Conservation (phyloP, 2,113 vertebrate genomes). For the Melanerpes formicivorus region DNA sequence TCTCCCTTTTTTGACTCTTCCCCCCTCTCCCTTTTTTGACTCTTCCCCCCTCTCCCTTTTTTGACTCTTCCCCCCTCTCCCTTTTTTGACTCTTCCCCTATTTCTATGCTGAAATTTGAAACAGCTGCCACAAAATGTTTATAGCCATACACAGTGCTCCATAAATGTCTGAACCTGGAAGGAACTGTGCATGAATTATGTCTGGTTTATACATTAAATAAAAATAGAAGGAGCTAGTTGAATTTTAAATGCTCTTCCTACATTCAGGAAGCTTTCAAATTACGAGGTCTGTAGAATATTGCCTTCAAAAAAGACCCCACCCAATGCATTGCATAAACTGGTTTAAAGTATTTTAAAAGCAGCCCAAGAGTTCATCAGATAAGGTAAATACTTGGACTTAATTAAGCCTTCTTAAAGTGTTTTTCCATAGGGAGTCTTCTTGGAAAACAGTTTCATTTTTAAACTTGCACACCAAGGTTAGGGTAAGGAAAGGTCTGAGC, state of each 20-base stretch:
- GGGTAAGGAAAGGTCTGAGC: not conserved
- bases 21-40: too few relatives aligned
- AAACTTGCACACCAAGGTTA: not conserved
- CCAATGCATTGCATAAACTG: not conserved
- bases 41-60: too few relatives aligned
- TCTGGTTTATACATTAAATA: slow-evolving; percentile 64
- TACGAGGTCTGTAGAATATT: not conserved
- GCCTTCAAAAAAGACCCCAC: not conserved
- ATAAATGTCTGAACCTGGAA: slow-evolving; percentile 61
- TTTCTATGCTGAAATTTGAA: slow-evolving; percentile 46
- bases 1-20: too few relatives aligned
- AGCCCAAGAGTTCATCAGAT: not conserved
- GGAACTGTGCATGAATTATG: slow-evolving; percentile 36
- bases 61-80: too few relatives aligned
- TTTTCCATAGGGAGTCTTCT: not conserved
- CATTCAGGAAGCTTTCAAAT: slow-evolving; percentile 23
- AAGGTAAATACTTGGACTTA: not conserved
- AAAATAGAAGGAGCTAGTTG: slow-evolving; percentile 50
- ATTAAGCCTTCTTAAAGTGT: not conserved
- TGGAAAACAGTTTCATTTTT: not conserved
- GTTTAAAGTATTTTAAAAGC: not conserved
- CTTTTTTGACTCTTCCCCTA: not conserved
- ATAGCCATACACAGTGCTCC: slow-evolving; percentile 16
- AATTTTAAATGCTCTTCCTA: slow-evolving; percentile 27
- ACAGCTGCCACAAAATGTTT: slow-evolving; percentile 58